These are phyloP conservation scores for Cephus pulcher DNA, from an alignment of 2,888 invertebrate species.

Conservation along the genomic window DNA sequence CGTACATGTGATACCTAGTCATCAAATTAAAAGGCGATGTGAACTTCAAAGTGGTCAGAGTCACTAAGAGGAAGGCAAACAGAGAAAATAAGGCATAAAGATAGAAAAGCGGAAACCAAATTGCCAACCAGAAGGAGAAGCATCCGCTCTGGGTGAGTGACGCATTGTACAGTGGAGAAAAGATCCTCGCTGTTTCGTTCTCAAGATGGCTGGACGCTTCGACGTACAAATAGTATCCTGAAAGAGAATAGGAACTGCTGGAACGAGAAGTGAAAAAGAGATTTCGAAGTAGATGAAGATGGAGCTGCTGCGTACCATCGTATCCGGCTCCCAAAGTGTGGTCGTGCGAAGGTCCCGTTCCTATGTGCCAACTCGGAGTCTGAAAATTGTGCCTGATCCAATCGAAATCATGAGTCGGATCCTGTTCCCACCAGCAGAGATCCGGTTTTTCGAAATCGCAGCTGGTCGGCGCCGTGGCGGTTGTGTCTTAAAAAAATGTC, in stretches of 20 bases:
- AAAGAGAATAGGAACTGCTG: slow-evolving; percentile 39
- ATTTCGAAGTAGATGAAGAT: neutral
- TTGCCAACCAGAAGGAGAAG: slow-evolving; percentile 67
- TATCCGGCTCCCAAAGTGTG: slow-evolving; percentile 75
- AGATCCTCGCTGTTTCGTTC: slow-evolving; percentile 78
- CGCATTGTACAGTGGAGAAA: slow-evolving; percentile 77
- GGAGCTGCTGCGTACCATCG: slow-evolving; percentile 63
- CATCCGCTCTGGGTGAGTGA: slow-evolving; percentile 64
- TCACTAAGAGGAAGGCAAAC: too few species aligned
- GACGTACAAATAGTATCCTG: slow-evolving; percentile 86
- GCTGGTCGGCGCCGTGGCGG: slow-evolving; percentile 62
- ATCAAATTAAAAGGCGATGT: slow-evolving; percentile 41
- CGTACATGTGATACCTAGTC: slow-evolving; percentile 86
- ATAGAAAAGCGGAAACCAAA: neutral
- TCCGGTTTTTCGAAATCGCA: slow-evolving; percentile 78
- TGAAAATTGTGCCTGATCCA: slow-evolving; percentile 76
- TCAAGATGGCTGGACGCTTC: slow-evolving; percentile 76
- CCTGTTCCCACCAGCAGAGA: slow-evolving; percentile 84
- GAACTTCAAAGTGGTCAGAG: neutral
- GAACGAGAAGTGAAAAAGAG: neutral
- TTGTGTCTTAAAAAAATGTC: slow-evolving; percentile 52
- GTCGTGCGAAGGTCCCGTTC: slow-evolving; percentile 81
- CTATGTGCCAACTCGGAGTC: slow-evolving; percentile 74
- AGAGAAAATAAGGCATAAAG: too few species aligned
- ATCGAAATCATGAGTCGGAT: slow-evolving; percentile 77